A percentile compares a stretch with the other conserved stretches of the same genome.
Evolutionary conservation across 1,140 invertebrate species (phyloP).

Genomic region (Macrobrachium nipponense): DNA sequence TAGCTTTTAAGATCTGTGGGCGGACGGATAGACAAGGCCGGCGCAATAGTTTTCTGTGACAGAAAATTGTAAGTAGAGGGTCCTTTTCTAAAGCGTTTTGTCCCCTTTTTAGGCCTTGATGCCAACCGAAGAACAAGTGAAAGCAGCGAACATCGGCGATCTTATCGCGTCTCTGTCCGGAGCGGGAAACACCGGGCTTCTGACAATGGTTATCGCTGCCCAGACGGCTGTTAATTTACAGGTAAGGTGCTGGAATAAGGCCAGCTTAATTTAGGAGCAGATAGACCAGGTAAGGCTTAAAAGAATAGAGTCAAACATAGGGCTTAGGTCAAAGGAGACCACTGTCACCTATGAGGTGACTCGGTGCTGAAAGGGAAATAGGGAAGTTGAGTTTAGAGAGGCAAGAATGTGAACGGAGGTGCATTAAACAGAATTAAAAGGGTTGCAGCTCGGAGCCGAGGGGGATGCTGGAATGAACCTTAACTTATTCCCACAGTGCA

Average conservation of each 20-base stretch:
- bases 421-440: too few species aligned
- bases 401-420: too few species aligned
- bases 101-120: constrained; percentile 14
- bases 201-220: constrained; percentile 54
- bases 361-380: too few species aligned
- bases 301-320: not conserved
- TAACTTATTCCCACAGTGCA: too few species aligned
- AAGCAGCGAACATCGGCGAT: not conserved
- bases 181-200: constrained; percentile 39
- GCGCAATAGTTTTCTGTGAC: not conserved
- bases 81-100: not conserved
- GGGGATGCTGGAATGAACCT: too few species aligned
- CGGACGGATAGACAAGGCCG: too few species aligned
- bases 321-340: too few species aligned
- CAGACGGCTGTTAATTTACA: constrained; percentile 19
- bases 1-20: too few species aligned
- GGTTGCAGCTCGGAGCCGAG: too few species aligned
- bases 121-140: constrained; percentile 33
- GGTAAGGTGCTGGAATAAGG: not conserved
- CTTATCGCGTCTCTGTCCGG: constrained; percentile 33
- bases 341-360: too few species aligned
- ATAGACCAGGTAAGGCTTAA: not conserved
- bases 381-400: too few species aligned
- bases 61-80: not conserved
- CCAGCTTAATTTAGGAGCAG: not conserved